phyloP scores from a whole-genome alignment of 2,797 vertebrate genomes.

The Anabacerthia variegaticeps region DNA sequence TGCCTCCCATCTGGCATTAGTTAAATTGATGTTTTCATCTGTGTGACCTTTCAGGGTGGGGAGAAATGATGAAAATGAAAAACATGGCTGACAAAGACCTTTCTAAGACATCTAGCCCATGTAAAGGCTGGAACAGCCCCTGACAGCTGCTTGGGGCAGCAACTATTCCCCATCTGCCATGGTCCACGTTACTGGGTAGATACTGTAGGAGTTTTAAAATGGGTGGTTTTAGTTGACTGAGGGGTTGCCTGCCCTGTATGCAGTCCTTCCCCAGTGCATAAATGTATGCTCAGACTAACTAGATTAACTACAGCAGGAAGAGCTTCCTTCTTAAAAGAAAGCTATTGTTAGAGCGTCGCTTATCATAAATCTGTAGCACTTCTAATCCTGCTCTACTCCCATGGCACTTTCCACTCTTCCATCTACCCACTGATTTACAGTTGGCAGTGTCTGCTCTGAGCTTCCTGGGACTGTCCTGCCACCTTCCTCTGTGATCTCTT shows the following conservation, averaged over 20 bases:
- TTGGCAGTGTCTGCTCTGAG: neutral
- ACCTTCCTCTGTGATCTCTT: neutral
- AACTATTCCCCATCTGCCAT: neutral
- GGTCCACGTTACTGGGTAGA: neutral
- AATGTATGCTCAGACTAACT: neutral
- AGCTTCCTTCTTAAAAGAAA: constrained; percentile 5
- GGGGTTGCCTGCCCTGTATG: neutral
- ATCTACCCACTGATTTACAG: neutral
- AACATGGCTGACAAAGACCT: neutral
- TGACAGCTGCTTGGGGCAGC: neutral
- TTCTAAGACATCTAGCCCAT: neutral
- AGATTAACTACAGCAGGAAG: constrained; percentile 18
- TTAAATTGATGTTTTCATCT: constrained; percentile 44
- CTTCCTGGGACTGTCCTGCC: neutral
- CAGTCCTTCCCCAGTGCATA: neutral
- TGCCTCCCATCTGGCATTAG: constrained; percentile 45
- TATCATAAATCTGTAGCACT: neutral
- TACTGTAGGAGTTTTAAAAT: neutral
- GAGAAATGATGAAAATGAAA: neutral
- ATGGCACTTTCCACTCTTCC: neutral
- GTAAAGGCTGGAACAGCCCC: neutral
- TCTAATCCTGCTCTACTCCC: neutral
- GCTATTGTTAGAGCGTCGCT: constrained; percentile 25
- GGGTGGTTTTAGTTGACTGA: neutral
- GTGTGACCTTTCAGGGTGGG: constrained; percentile 6